phyloP scores from a whole-genome alignment of 2,113 vertebrate genomes.

The Addax nasomaculatus region DNA sequence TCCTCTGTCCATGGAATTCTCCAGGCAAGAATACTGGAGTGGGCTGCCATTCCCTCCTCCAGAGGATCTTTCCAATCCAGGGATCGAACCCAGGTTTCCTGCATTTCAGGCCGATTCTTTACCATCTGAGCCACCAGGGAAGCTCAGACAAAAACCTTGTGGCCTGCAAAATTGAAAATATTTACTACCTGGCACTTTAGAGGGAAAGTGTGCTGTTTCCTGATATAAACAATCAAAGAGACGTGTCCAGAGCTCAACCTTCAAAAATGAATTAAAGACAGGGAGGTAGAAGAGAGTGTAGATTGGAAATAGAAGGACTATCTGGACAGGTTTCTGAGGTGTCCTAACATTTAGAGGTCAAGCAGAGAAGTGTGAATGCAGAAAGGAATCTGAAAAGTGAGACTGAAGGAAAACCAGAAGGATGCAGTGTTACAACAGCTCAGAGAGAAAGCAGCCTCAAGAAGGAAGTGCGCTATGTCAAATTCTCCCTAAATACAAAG shows the following conservation, averaged over 20 bases:
- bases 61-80: neutral
- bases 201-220: neutral
- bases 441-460: neutral
- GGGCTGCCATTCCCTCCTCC: neutral
- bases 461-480: neutral
- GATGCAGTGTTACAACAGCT: neutral
- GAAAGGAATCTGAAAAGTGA: neutral
- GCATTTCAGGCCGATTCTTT: neutral
- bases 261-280: neutral
- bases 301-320: neutral
- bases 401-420: neutral
- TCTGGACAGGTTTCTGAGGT: neutral
- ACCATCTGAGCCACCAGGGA: accelerated
- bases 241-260: neutral
- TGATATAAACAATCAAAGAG: neutral
- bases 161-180: neutral
- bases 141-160: neutral
- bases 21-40: neutral
- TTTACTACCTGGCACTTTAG: neutral
- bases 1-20: neutral
- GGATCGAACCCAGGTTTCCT: neutral
- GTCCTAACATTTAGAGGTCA: neutral
- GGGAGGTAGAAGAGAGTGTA: neutral
- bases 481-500: neutral
- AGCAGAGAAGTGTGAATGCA: too few relatives aligned